Evolutionary conservation across 2,113 vertebrate species (phyloP), one percentile per base, ranked within the genome.

Genomic region (Pelusios castaneus): DNA sequence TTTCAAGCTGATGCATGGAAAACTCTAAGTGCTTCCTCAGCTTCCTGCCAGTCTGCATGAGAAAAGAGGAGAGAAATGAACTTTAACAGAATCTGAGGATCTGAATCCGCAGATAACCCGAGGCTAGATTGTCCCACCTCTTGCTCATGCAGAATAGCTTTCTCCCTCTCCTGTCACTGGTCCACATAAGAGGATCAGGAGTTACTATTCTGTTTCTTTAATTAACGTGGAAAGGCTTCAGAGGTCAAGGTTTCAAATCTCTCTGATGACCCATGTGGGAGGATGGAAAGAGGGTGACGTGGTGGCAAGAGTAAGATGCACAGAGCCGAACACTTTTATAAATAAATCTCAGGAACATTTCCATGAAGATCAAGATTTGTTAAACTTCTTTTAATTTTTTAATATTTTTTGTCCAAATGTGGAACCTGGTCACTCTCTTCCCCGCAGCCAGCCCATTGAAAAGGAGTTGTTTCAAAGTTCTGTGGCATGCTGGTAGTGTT

Each of bases 1-100:
- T 54, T 92, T n/a, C 47, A 91, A 94, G 94, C 96, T 97, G 96
- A 95, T 82, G 80, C 67, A 89, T 11, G 80, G 87, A 80, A 96
- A 93, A 87, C 16, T 22, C 13, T 47, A 41, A 97, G 51, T 93
- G 95, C 96, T 96, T 94, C 78, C 85, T 97, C 96, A 97, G 96
- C 96, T 95, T 82, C 76, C 96, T 97, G 96, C 91, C 94, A 91
- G 88, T 87, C 3, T 63, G 75, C 84, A 87, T 95, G 80, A 88
- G 83, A 93, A 21, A 94, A 89, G 85, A 89, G 73, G 94, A 91
- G 45, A 80, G 88, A 94, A 94, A 89, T 89, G 45, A 92, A 93
- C 2, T 73, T 93, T 56, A 89, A 95, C 79, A 93, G 95, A 78
- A 83, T 97, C 49, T 96, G 96, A 92, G 82, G 52, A 84, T 95